phyloP scores from a whole-genome alignment of 2,113 vertebrate genomes.

The Percina caprodes region DNA sequence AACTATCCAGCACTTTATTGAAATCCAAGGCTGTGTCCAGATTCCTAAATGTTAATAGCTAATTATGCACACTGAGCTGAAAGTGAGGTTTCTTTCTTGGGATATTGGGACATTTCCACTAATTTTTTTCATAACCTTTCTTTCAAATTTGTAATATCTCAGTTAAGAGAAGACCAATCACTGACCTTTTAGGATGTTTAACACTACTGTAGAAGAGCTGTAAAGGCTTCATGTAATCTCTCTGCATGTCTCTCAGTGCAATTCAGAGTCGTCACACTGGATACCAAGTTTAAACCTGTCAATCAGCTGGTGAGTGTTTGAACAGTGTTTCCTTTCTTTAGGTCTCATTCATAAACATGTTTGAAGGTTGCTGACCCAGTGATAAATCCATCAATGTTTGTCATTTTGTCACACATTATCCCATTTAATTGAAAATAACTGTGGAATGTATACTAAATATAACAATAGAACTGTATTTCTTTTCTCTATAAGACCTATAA shows the following conservation, averaged over 20 bases:
- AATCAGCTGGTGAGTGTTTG: slow-evolving; percentile 54
- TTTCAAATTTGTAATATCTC: no score
- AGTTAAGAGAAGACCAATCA: no score
- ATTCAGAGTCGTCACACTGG: slow-evolving; percentile 71
- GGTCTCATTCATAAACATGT: neutral
- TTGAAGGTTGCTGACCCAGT: neutral
- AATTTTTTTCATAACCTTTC: no score
- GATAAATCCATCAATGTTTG: no score
- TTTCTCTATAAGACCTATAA: no score
- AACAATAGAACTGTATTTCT: neutral
- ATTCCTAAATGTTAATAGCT: neutral
- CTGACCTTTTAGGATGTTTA: neutral
- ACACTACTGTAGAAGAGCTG: neutral
- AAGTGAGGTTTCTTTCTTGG: neutral
- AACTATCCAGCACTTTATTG: no score
- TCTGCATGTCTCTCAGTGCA: slow-evolving; percentile 56
- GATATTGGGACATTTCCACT: neutral
- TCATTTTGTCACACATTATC: neutral
- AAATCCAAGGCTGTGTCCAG: no score
- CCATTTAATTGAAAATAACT: neutral
- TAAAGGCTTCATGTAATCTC: neutral
- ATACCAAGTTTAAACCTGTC: slow-evolving; percentile 50
- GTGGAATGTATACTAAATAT: neutral
- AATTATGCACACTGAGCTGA: neutral
- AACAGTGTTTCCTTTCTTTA: neutral